These are phyloP conservation scores for Drosophila mulleri DNA, from an alignment of 2,888 invertebrate species.

Conservation along the genomic window DNA sequence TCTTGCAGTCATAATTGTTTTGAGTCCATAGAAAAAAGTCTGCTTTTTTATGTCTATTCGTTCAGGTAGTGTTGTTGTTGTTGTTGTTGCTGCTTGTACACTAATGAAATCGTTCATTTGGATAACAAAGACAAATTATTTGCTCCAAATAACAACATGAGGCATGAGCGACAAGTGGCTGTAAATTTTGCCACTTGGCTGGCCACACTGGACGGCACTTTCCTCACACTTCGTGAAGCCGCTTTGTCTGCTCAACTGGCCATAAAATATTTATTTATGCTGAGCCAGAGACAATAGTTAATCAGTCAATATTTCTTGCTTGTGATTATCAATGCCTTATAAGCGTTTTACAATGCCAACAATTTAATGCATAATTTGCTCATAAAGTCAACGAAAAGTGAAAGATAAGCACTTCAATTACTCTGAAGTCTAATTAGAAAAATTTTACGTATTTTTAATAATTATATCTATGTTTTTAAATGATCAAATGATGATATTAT, in stretches of 20 bases:
- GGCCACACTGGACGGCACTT: slow-evolving; percentile 15
- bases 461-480: neutral
- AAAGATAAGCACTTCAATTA: slow-evolving; percentile 4
- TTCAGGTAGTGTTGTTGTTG: neutral
- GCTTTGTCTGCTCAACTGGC: slow-evolving; percentile 31
- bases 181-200: slow-evolving; percentile 62
- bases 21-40: neutral
- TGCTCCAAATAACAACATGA: slow-evolving; percentile 63
- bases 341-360: slow-evolving; percentile 59
- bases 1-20: neutral
- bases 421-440: neutral
- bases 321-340: slow-evolving; percentile 16
- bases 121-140: slow-evolving; percentile 68
- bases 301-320: slow-evolving; percentile 34
- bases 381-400: slow-evolving; percentile 3
- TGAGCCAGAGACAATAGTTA: slow-evolving; percentile 25
- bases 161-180: slow-evolving; percentile 34
- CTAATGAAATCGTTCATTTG: slow-evolving; percentile 58
- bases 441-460: neutral
- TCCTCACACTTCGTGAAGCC: neutral
- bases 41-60: slow-evolving; percentile 1
- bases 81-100: neutral
- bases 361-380: slow-evolving; percentile 40
- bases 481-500: neutral
- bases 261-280: slow-evolving; percentile 42